Conservation (phyloP, 35 echinoderm and acorn worm species). For the Heliocidaris tuberculata region DNA sequence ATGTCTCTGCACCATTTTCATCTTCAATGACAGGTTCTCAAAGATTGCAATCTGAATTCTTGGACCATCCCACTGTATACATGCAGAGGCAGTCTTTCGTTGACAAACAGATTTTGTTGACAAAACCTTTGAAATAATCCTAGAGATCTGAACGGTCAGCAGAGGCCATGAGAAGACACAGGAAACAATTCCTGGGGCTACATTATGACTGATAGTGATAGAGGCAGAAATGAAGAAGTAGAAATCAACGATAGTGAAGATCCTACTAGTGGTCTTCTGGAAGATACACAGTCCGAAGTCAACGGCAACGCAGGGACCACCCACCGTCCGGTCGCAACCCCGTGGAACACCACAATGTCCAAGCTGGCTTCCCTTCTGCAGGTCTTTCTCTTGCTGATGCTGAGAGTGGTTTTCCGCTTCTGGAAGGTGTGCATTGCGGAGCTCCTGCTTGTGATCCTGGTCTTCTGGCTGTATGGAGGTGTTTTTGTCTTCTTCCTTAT, state of each 20-base stretch:
- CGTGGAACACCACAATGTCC: background rate
- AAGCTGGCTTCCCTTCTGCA: background rate
- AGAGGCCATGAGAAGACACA: background rate
- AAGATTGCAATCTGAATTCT: too few species aligned
- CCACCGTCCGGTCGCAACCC: background rate
- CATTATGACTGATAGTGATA: background rate
- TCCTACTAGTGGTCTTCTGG: background rate
- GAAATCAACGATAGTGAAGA: slow-evolving; percentile 25
- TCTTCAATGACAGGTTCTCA: background rate
- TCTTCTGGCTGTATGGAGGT: slow-evolving; percentile 49
- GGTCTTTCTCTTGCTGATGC: background rate
- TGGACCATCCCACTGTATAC: background rate
- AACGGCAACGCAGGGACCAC: background rate
- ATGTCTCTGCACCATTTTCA: background rate
- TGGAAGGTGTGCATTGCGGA: slow-evolving; percentile 47
- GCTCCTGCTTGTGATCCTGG: slow-evolving; percentile 46
- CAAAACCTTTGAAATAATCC: background rate
- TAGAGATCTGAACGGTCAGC: background rate
- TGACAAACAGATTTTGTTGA: background rate
- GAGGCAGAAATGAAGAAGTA: background rate
- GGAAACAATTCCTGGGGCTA: background rate
- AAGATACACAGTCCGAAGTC: background rate
- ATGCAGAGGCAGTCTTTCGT: background rate
- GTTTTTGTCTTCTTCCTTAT: slow-evolving; percentile 35
- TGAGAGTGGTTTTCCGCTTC: slow-evolving; percentile 18